These are phyloP conservation scores for Zootoca vivipara DNA, from an alignment of 2,113 vertebrate genomes.

Conservation along the genomic window DNA sequence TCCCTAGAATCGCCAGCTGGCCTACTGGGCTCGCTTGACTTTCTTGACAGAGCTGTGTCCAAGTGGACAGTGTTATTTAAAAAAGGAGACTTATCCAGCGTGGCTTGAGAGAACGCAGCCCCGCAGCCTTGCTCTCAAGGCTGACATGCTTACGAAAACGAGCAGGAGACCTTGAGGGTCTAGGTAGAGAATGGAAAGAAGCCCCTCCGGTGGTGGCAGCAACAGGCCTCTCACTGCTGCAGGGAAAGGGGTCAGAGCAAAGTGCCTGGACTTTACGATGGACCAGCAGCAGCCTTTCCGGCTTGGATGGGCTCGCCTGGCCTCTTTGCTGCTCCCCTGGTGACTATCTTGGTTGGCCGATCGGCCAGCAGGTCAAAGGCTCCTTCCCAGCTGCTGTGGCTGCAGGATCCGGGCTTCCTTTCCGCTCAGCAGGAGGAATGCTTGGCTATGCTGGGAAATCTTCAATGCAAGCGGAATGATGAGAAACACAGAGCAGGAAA, in stretches of 20 bases:
- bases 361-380: neutral
- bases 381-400: neutral
- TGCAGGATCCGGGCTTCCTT: neutral
- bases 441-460: too few relatives aligned
- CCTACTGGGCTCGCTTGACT: neutral
- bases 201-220: neutral
- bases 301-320: neutral
- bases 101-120: neutral
- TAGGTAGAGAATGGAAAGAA: neutral
- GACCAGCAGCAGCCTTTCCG: neutral
- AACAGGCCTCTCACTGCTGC: neutral
- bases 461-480: too few relatives aligned
- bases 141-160: neutral
- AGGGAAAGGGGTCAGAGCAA: neutral
- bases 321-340: neutral
- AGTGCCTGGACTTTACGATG: neutral
- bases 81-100: neutral
- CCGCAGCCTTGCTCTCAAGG: neutral
- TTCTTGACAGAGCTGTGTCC: neutral
- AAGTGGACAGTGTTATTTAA: neutral
- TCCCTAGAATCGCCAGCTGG: too few relatives aligned
- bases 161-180: neutral
- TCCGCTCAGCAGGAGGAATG: neutral
- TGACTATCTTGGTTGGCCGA: neutral
- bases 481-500: neutral